Conservation (phyloP, 2,113 vertebrate species). For the Rhipidura dahli region DNA sequence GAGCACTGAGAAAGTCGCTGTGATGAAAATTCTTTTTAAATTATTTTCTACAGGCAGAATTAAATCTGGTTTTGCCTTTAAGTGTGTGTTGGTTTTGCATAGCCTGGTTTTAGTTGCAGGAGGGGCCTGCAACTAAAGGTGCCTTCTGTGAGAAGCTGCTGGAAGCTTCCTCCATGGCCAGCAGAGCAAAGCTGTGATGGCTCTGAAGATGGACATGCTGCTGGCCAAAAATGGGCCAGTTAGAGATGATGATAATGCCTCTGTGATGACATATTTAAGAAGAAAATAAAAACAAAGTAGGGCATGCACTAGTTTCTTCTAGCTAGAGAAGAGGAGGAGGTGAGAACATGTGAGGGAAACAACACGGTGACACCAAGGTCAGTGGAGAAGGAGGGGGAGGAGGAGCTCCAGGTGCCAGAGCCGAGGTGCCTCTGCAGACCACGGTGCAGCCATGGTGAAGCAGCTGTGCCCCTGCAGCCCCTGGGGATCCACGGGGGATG, state of each 20-base stretch:
- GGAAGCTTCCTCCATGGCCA: background rate
- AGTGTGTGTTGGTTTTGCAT: background rate
- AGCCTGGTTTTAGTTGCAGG: background rate
- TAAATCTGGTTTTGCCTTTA: background rate
- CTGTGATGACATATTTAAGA: background rate
- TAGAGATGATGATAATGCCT: background rate
- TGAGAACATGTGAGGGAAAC: background rate
- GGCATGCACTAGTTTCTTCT: background rate
- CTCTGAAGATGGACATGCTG: background rate
- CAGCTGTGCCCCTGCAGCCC: background rate
- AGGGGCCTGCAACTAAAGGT: background rate
- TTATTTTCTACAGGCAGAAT: background rate
- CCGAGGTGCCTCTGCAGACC: background rate
- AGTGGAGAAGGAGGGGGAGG: background rate
- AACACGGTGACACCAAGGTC: background rate
- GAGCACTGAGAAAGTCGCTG: background rate
- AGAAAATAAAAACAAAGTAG: background rate
- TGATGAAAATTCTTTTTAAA: rapidly evolving
- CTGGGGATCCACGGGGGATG: background rate
- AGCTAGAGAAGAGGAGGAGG: background rate
- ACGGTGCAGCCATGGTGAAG: background rate
- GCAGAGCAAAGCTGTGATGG: background rate
- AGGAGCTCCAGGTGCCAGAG: background rate
- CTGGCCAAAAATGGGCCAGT: background rate
- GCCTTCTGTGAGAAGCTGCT: background rate